phyloP scores from a whole-genome alignment of 2,888 invertebrate genomes.

The Pecten maximus region DNA sequence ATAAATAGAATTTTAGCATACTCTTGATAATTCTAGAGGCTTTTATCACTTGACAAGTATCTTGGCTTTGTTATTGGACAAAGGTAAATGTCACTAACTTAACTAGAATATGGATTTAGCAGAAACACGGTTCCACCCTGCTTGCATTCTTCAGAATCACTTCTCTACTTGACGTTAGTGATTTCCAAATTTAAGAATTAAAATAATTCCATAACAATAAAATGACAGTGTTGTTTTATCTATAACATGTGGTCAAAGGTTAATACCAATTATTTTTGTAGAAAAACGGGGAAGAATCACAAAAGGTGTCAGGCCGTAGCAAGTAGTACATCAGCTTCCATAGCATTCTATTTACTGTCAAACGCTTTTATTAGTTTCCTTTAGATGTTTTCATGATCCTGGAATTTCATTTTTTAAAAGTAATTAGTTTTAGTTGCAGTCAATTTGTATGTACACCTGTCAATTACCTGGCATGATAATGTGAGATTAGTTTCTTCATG shows the following conservation, averaged over 20 bases:
- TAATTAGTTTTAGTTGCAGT: not conserved
- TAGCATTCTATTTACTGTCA: not conserved
- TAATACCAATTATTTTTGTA: slow-evolving; percentile 22
- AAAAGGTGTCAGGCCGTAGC: slow-evolving; percentile 33
- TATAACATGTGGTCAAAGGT: not conserved
- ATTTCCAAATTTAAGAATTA: not conserved
- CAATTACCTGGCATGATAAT: not conserved
- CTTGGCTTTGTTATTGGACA: not conserved
- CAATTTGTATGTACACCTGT: not conserved
- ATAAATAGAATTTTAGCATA: too few relatives aligned
- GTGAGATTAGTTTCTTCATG: not conserved
- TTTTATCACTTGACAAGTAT: not conserved
- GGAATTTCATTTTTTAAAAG: not conserved
- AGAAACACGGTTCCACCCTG: too few relatives aligned
- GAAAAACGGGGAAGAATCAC: slow-evolving; percentile 21
- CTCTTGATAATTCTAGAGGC: not conserved
- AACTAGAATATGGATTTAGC: not conserved
- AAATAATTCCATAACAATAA: not conserved
- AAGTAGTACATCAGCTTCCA: slow-evolving; percentile 3
- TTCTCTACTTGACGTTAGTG: too few relatives aligned
- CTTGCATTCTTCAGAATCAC: too few relatives aligned
- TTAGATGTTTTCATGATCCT: not conserved
- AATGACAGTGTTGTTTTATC: not conserved
- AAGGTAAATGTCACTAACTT: not conserved
- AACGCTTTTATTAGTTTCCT: not conserved